Conservation (phyloP, 2,888 invertebrate species). For the Hypena proboscidalis region DNA sequence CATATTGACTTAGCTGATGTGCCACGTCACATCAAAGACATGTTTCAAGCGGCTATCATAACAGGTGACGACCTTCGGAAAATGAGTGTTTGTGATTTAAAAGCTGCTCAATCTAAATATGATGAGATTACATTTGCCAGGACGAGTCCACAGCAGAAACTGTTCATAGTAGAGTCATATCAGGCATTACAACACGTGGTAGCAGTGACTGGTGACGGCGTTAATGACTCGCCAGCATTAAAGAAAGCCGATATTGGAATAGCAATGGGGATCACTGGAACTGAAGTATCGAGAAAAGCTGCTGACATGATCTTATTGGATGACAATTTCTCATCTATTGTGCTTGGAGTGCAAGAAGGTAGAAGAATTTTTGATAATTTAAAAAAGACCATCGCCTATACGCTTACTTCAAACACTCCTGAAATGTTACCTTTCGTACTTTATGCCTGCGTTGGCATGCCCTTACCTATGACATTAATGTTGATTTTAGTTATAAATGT, state of each 20-base stretch:
- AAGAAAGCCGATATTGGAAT: conserved; percentile 94
- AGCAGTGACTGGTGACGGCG: conserved; percentile 95
- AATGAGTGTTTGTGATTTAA: conserved; percentile 83
- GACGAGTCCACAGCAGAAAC: conserved; percentile 89
- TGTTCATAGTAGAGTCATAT: conserved; percentile 90
- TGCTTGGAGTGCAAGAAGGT: conserved; percentile 93
- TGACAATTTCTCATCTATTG: conserved; percentile 95
- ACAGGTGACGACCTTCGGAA: conserved; percentile 84
- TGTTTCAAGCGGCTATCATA: conserved; percentile 70
- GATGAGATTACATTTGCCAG: conserved; percentile 91
- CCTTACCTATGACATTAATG: conserved; percentile 87
- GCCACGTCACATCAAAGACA: conserved; percentile 71
- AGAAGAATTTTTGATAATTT: conserved; percentile 93
- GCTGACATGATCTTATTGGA: conserved; percentile 96
- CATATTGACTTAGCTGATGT: conserved; percentile 83
- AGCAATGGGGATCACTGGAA: conserved; percentile 92
- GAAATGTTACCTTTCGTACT: conserved; percentile 93
- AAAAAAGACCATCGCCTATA: conserved; percentile 94
- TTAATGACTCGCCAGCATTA: conserved; percentile 94
- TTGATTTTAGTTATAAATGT: conserved; percentile 90
- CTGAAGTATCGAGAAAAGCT: conserved; percentile 94
- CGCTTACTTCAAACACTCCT: conserved; percentile 92
- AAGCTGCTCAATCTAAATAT: conserved; percentile 84
- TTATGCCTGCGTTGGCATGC: conserved; percentile 90
- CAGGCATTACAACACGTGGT: conserved; percentile 92